phyloP scores from a whole-genome alignment of 2,113 vertebrate genomes.

The Cardinalis cardinalis region DNA sequence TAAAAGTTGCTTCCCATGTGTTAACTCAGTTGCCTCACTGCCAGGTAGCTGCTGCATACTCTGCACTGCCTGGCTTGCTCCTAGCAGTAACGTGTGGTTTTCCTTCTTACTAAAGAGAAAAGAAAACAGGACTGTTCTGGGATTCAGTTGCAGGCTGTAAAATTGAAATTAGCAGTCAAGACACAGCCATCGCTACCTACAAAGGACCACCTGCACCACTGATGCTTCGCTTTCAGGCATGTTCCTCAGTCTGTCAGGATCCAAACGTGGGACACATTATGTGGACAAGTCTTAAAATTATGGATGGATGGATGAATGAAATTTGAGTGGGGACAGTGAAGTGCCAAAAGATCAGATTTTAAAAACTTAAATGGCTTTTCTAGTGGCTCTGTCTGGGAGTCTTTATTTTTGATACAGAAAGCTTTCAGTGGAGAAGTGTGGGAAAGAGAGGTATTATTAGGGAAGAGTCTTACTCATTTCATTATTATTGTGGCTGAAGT shows the following conservation, averaged over 20 bases:
- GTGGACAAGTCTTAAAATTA: background rate
- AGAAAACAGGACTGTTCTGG: constrained; percentile 48
- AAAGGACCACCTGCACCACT: constrained; percentile 27
- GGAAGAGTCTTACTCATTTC: background rate
- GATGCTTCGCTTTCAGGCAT: background rate
- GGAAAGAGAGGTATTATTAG: background rate
- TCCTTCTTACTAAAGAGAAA: constrained; percentile 11
- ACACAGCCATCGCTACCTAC: constrained; percentile 1
- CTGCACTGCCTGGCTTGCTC: constrained; percentile 10
- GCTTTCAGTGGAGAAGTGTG: background rate
- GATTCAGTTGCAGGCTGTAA: constrained; percentile 35
- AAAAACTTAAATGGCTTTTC: background rate
- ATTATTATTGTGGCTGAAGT: background rate
- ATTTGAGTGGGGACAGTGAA: background rate
- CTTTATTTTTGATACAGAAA: background rate
- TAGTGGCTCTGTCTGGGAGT: background rate
- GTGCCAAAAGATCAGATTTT: background rate
- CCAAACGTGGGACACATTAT: rapidly evolving
- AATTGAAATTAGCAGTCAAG: constrained; percentile 61
- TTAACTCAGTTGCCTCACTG: constrained; percentile 8
- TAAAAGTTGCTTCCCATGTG: constrained; percentile 29
- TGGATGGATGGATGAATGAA: background rate
- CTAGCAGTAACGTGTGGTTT: constrained; percentile 41
- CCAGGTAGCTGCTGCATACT: constrained; percentile 32
- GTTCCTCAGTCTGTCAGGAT: background rate